Evolutionary conservation across 2,113 vertebrate genomes (phyloP).

Genomic region (Stigmatopora nigra): DNA sequence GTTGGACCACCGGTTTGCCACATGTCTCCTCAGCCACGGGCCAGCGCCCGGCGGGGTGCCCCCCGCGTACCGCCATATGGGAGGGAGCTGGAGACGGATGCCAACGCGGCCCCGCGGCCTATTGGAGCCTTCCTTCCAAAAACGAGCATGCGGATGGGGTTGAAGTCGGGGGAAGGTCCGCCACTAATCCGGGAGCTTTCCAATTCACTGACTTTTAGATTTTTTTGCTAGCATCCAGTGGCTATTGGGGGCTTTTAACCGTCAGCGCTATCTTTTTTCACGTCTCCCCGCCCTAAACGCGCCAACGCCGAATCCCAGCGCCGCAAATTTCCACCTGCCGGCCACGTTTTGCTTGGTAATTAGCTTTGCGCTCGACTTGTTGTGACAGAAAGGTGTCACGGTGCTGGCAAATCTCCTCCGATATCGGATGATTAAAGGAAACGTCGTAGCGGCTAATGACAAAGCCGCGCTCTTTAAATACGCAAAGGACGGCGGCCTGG

Average conservation of each 20-base stretch:
- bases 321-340: neutral
- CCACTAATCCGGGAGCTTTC: conserved; percentile 29
- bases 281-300: too few species aligned
- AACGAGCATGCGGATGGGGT: conserved; percentile 5
- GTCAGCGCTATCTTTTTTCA: too few species aligned
- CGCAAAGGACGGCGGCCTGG: conserved; percentile 24
- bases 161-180: conserved; percentile 4
- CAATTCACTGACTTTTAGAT: conserved; percentile 29
- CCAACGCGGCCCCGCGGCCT: conserved; percentile 35
- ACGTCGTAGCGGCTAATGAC: conserved; percentile 60
- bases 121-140: conserved; percentile 17
- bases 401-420: conserved; percentile 55
- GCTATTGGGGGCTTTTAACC: too few species aligned
- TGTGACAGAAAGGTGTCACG: conserved; percentile 33
- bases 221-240: conserved; percentile 41
- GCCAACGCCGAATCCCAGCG: too few species aligned
- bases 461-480: conserved; percentile 56
- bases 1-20: conserved; percentile 42
- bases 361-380: conserved; percentile 14
- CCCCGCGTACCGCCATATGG: conserved; percentile 39
- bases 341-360: conserved; percentile 25
- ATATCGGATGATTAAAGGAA: conserved; percentile 40
- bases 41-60: conserved; percentile 43
- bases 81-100: conserved; percentile 24
- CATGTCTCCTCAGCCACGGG: conserved; percentile 57